A percentile compares a stretch with the other conserved stretches of the same genome.
Conservation (phyloP, 2,797 vertebrate genomes). For the Pampus argenteus region DNA sequence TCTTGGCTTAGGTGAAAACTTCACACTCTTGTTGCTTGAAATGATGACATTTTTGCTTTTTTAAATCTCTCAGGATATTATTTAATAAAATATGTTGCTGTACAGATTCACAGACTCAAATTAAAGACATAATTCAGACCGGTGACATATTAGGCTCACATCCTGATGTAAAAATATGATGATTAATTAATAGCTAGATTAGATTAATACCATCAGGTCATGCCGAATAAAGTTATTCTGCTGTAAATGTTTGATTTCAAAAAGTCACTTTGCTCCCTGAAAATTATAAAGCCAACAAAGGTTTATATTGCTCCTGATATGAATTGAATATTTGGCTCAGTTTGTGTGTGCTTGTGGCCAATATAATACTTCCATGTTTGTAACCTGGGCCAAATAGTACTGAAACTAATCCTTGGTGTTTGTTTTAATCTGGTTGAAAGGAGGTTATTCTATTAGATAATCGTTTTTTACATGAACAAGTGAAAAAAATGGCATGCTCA, state of each 20-base stretch:
- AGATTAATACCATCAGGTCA: not conserved
- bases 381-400: constrained; percentile 7
- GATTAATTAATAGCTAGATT: not conserved
- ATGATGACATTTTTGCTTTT: not conserved
- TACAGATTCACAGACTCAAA: not conserved
- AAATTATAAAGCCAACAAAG: constrained; percentile 1
- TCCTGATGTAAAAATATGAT: constrained; percentile 6
- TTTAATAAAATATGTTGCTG: not conserved
- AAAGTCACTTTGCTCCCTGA: not conserved
- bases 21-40: not conserved
- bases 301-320: constrained; percentile 1
- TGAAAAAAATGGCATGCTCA: not conserved
- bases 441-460: constrained; percentile 43
- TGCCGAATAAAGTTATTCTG: not conserved
- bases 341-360: constrained; percentile 9
- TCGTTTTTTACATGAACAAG: constrained; percentile 7
- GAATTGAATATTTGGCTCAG: not conserved
- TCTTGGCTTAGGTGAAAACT: not conserved
- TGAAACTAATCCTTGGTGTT: constrained; percentile 38
- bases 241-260: constrained; percentile 2
- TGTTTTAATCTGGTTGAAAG: constrained; percentile 33
- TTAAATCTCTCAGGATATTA: no score
- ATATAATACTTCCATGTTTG: not conserved
- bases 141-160: not conserved
- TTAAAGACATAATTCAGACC: not conserved